phyloP scores from a whole-genome alignment of 53 echinoderm and acorn worm species.

The Echinarachnius parma region DNA sequence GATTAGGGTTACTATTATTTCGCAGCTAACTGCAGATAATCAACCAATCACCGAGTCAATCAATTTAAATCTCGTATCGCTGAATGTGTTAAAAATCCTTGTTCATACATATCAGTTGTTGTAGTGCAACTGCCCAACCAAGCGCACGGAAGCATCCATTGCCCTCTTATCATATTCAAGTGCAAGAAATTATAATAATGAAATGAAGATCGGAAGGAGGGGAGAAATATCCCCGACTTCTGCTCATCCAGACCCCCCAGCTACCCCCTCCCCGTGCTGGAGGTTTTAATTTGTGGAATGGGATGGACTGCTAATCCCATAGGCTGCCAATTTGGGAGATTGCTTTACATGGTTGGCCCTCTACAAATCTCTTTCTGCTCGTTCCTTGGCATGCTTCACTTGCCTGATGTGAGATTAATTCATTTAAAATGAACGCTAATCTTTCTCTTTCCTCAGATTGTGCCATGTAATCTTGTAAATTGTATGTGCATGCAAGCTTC shows the following conservation, averaged over 20 bases:
- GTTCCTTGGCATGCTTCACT: constrained; percentile 28
- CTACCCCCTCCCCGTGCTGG: too few species aligned
- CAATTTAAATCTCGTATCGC: constrained; percentile 11
- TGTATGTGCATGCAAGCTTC: too few species aligned
- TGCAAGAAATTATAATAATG: too few species aligned
- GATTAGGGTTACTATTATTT: constrained; percentile 37
- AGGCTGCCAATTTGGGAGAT: constrained; percentile 52
- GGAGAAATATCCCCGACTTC: background rate
- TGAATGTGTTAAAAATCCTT: constrained; percentile 32
- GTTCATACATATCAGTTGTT: constrained; percentile 26
- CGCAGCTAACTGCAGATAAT: constrained; percentile 22
- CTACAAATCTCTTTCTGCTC: constrained; percentile 23
- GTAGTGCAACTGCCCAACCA: too few species aligned
- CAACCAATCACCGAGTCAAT: constrained; percentile 33
- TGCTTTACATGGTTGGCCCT: constrained; percentile 51
- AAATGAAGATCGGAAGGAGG: constrained; percentile 7
- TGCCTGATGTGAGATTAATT: constrained; percentile 48
- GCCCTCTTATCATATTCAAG: background rate
- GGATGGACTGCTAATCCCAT: constrained; percentile 51
- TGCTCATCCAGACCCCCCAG: background rate
- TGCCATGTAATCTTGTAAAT: too few species aligned
- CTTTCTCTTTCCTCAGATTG: too few species aligned
- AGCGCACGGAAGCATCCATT: background rate
- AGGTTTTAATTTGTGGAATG: constrained; percentile 50
- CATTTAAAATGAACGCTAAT: constrained; percentile 40